These are phyloP conservation scores for Melitaea athalia DNA, from an alignment of 2,888 invertebrate species.

Conservation along the genomic window DNA sequence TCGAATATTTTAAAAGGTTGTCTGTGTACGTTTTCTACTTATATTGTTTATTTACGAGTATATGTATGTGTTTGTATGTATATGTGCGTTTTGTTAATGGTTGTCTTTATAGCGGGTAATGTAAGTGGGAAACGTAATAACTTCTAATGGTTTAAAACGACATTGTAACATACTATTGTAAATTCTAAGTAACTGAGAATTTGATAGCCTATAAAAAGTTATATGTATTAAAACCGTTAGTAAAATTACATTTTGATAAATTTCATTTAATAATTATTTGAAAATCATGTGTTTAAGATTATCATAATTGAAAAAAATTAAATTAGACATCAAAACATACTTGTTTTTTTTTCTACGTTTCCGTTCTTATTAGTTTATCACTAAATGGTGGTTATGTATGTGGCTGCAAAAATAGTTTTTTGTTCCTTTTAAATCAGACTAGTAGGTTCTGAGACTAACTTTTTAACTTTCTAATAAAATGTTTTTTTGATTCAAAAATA, in stretches of 20 bases:
- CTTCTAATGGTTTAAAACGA: slow-evolving; percentile 9
- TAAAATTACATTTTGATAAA: background rate
- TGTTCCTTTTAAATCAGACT: too few relatives aligned
- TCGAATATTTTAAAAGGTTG: too few relatives aligned
- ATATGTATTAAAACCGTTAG: background rate
- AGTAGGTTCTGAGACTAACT: too few relatives aligned
- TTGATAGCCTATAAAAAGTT: background rate
- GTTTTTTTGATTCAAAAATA: too few relatives aligned
- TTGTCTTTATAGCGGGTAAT: slow-evolving; percentile 8
- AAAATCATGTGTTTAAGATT: too few relatives aligned
- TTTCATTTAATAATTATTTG: background rate
- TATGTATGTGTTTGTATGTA: background rate
- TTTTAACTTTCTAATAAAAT: too few relatives aligned
- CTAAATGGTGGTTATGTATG: too few relatives aligned
- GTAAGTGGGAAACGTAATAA: slow-evolving; percentile 6
- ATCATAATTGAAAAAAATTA: too few relatives aligned
- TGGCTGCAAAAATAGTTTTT: too few relatives aligned
- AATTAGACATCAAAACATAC: too few relatives aligned
- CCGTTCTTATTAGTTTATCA: too few relatives aligned
- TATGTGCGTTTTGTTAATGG: background rate
- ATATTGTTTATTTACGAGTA: background rate
- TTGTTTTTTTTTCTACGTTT: too few relatives aligned
- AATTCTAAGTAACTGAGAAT: background rate
- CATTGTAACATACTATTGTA: slow-evolving; percentile 3
- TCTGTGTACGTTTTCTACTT: background rate